Evolutionary conservation across 2,113 vertebrate genomes (phyloP).

Genomic region (Mus musculus): DNA sequence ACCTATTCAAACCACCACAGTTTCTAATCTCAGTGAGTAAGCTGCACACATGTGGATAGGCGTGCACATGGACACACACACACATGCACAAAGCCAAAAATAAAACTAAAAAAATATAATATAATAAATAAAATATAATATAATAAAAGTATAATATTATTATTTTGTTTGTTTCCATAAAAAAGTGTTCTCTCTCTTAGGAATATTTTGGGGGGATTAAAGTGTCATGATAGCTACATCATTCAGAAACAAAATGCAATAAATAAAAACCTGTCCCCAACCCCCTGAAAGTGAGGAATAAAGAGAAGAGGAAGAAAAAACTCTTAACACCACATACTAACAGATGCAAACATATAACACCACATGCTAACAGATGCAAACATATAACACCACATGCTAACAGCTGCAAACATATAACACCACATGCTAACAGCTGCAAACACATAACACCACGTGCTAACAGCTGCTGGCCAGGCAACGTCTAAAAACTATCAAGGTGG

Average conservation of each 20-base stretch:
- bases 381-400: no score
- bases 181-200: background rate
- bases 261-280: background rate
- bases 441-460: background rate
- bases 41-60: background rate
- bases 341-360: background rate
- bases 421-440: background rate
- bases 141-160: no score
- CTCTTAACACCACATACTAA: background rate
- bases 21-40: background rate
- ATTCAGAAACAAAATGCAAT: background rate
- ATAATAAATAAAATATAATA: no score
- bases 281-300: background rate
- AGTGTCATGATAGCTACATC: background rate
- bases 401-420: no score
- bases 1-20: background rate
- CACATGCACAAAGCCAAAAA: background rate
- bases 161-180: background rate
- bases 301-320: constrained; percentile 2
- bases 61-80: background rate
- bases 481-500: constrained; percentile 6
- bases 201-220: background rate
- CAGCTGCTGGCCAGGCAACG: background rate
- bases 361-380: no score
- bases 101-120: background rate